Percentiles rank a stretch among this genome's conserved stretches.
Conservation (phyloP, 1,140 invertebrate species). For the Watersipora subatra region DNA sequence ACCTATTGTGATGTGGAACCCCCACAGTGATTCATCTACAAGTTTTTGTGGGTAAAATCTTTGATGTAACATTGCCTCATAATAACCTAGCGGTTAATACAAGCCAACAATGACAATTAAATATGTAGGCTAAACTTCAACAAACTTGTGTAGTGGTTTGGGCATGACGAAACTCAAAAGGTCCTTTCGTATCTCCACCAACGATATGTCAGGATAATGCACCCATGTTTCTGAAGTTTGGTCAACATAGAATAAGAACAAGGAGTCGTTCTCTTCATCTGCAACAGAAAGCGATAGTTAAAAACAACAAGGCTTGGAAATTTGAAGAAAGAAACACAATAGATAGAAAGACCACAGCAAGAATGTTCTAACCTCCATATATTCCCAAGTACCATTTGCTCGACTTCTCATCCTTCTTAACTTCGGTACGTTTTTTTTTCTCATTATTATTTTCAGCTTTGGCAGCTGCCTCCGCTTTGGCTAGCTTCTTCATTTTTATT, state of each 20-base stretch:
- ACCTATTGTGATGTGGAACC: too few species aligned
- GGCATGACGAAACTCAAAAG: neutral
- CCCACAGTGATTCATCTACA: too few species aligned
- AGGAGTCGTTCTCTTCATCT: neutral
- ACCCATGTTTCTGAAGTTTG: neutral
- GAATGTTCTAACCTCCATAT: neutral
- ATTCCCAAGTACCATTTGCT: neutral
- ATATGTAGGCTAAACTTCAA: neutral
- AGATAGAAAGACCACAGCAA: too few species aligned
- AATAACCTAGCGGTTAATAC: neutral
- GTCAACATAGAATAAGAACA: neutral
- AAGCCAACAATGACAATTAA: neutral
- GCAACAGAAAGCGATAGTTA: neutral
- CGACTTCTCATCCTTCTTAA: neutral
- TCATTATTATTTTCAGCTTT: neutral
- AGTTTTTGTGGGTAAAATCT: too few species aligned
- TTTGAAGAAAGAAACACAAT: too few species aligned
- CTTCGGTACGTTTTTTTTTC: neutral
- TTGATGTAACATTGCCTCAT: too few species aligned
- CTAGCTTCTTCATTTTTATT: conserved; percentile 25
- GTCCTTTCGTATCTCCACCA: neutral
- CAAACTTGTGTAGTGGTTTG: neutral
- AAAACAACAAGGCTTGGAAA: too few species aligned
- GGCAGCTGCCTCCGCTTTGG: conserved; percentile 19
- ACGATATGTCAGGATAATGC: neutral